Evolutionary conservation across 2,888 invertebrate genomes (phyloP), one percentile per base, ranked within the genome.

Genomic region (Meteorus colon): DNA sequence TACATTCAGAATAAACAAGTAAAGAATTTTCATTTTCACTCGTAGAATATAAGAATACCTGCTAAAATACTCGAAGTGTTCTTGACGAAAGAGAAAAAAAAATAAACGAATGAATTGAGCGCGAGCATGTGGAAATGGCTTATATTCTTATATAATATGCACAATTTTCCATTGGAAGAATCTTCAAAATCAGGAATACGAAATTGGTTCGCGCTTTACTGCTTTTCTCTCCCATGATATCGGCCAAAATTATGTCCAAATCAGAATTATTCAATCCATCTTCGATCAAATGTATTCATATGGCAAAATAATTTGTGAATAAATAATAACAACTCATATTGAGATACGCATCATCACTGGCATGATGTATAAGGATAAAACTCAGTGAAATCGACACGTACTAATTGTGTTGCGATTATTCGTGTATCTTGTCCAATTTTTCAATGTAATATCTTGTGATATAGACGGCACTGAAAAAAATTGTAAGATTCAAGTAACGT

Each of bases 371-470:
- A 6, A 8, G 8, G 8, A 34, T 34, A 2, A 12, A 41, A 41
- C 12, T 41, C 12, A 41, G 41, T 45, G 16, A 4, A 48, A 48
- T 45, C 27, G 41, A 27, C 16, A 45, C 45, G 24, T 24, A 24
- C 27, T 48, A 8, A 67, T 67, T 66, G n/a, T 34, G 10, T 76
- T 75, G 65, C 73, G 75, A 71, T 73, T 76, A 71, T 65, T 69
- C 60, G 77, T 76, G 77, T 73, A 73, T 66, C 19, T 4, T 41
- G 74, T 75, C 75, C 78, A 74, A 74, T 78, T 79, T 81, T 75
- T 66, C 77, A 77, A 77, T 79, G 79, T 85, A 24, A 24, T 86
- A 86, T 86, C 86, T 87, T 88, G 88, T 88, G 88, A 88, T 88
- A 88, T 85, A 83, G 83, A 81, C 45, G 79, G 76, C 67, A 71